Evolutionary conservation across 2,888 invertebrate genomes (phyloP), one percentile per base, ranked within the genome.

Genomic region (Leptinotarsa peninsularis): DNA sequence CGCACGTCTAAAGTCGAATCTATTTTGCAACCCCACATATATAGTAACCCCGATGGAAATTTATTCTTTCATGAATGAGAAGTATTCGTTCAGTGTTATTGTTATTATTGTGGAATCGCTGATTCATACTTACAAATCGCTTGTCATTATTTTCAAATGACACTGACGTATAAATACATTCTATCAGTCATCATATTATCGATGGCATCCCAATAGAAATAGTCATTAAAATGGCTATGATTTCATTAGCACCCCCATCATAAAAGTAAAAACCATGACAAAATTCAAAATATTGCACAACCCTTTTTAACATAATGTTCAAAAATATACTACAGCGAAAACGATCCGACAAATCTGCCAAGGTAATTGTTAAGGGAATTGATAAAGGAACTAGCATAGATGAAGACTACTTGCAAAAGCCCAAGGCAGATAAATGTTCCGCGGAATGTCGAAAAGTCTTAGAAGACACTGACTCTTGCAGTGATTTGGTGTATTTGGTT

Each of bases 401-500:
- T 18, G 63, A 43, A 43, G 58, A 10, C 4, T 23, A 4, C 14
- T 23, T 23, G 14, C n/a, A 33, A 4, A 33, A 63, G 15, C 33
- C 17, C 27, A 63, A 63, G 33, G 10, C 17, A 27, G 27, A 33
- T 15, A 33, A 33, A 43, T 43, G 43, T 43, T 10, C 43, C 43
- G 43, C 43, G 3, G 43, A 43, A 43, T 43, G 43, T 43, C 43
- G 43, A 63, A 27, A 7, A 27, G 7, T 15, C 63, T 15, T 49
- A n/a, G 23, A 54, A 21, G 54, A 33, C 18, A 43, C 23, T 27
- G 68, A 54, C 4, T 68, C 68, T 23, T 68, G 68, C 54, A 54
- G 21, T n/a, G 73, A 74, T 43, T 49, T 74, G 14, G 43, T 70
- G 13, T 58, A 63, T 56, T 56, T 74, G 17, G 70, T 74, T 58